Base-by-base conservation (phyloP, 2,113 vertebrate species). In the Mastomys natalensis region DNA sequence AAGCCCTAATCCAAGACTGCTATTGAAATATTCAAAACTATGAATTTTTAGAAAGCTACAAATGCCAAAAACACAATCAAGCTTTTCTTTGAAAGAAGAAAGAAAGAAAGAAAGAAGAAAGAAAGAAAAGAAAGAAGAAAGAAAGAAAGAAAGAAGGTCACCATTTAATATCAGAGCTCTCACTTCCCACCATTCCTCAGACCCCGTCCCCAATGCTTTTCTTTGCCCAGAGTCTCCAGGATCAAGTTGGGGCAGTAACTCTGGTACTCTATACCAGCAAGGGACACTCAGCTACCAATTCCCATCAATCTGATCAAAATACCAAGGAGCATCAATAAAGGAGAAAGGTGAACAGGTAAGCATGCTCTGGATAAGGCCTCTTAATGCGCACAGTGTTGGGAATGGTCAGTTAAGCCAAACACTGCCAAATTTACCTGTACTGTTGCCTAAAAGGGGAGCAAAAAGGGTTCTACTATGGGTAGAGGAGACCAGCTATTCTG, bases 11-110 rank as follows among this genome's bases (percentile, higher is more conserved):
- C 43, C 21, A 91, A 51, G 72, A 72, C 90, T 91, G 34, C 70
- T 94, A 87, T 91, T 80, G 51, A 60, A 89, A 88, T 8, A 29
- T 73, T 82, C 37, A 77, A 64, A 95, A 88, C 90, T n/a, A 90
- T 58, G 53, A 53, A 55, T 48, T 95, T 93, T 86, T 72, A 89
- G 48, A 43, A 55, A 97, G n/a, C 43, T 95, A 58, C 73, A 82
- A 82, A 92, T 55, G 89, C 0, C 78, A 86, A 87, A 82, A 77
- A 84, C 10, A 34, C 43, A 73, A 92, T 60, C 89, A 24, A 64
- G 55, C 43, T 85, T 87, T 70, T 74, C 48, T 81, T 19, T 6
- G 5, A 37, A 77, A 76, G 31, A 51, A 78, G 19, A 29, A 62
- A 58, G 21, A 78, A 53, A 53, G 53, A 78, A n/a, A n/a, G 5